Evolutionary conservation across 1,140 invertebrate genomes (phyloP), one percentile per base, ranked within the genome.

Genomic region (Scaptomyza montana): DNA sequence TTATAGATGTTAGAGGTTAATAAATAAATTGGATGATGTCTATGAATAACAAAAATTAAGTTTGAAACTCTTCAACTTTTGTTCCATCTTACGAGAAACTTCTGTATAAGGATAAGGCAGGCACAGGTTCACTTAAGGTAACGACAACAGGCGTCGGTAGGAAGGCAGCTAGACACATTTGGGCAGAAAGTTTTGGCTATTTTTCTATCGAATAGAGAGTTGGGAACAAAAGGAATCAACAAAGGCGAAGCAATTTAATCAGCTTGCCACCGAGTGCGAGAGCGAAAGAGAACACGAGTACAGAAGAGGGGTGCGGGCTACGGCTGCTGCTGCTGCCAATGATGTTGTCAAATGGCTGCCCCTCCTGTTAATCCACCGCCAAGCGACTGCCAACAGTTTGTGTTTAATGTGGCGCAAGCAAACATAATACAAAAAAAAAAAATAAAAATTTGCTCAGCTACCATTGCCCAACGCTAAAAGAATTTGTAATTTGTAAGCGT

Each of bases 211-310:
- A 46, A 36, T 0, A 9, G 33, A 55, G 16, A 30, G 36, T 30
- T 67, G 71, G 64, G 80, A 86, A 87, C 81, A 85, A 85, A 81
- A 74, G 70, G 53, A 69, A 63, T 62, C 59, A 73, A 74, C 66
- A 77, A 70, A 76, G 60, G 80, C 78, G 71, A 67, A 60, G 82
- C 82, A 87, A 87, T 87, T 87, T 87, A 87, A 87, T 87, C 82
- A 87, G 82, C 71, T 46, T 25, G 12, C 25, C 36, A 55, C 68
- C 56, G 47, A 25, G 54, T 13, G 30, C 19, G 51, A 13, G 54
- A 10, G 21, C 21, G 21, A 25, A 25, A 3, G 54, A 43, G 39
- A 25, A 10, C 13, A 19, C n/a, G 19, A 7, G 39, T 8, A 10
- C 16, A 3, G 9, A 21, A 19, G 33, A 8, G 6, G 21, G 21